phyloP scores from a whole-genome alignment of 2,113 vertebrate genomes.

The Ochotona princeps region DNA sequence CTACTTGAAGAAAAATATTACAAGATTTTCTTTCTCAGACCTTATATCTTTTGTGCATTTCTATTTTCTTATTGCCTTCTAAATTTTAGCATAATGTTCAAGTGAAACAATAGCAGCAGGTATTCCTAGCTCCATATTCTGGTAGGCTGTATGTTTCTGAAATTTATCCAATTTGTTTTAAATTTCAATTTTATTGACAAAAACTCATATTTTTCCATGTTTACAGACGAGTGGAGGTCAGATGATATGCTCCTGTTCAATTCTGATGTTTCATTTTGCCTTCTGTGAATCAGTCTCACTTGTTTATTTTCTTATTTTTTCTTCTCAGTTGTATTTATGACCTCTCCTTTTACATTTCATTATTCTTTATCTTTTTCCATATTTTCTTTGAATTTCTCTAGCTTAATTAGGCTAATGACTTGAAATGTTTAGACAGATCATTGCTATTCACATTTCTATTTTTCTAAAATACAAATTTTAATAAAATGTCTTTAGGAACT shows the following conservation, averaged over 20 bases:
- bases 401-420: not conserved
- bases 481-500: not conserved
- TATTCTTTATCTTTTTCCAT: not conserved
- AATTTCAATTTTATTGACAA: constrained; percentile 1
- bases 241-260: not conserved
- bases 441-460: constrained; percentile 4
- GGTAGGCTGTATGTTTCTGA: not conserved
- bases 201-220: constrained; percentile 4
- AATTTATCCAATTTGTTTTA: constrained; percentile 15
- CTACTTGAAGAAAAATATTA: not conserved
- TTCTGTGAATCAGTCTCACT: not conserved
- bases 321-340: not conserved
- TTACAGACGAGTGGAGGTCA: not conserved
- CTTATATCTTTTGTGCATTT: not conserved
- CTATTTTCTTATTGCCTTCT: not conserved
- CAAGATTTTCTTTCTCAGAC: not conserved
- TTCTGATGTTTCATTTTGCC: not conserved
- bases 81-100: not conserved
- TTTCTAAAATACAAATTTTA: not conserved
- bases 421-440: not conserved
- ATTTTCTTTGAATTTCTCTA: not conserved
- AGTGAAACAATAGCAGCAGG: not conserved
- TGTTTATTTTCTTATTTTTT: not conserved
- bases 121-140: not conserved
- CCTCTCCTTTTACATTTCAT: constrained; percentile 11